A percentile compares a stretch with the other conserved stretches of the same genome.
phyloP scores from a whole-genome alignment of 2,888 invertebrate species.

The Orgyia antiqua region DNA sequence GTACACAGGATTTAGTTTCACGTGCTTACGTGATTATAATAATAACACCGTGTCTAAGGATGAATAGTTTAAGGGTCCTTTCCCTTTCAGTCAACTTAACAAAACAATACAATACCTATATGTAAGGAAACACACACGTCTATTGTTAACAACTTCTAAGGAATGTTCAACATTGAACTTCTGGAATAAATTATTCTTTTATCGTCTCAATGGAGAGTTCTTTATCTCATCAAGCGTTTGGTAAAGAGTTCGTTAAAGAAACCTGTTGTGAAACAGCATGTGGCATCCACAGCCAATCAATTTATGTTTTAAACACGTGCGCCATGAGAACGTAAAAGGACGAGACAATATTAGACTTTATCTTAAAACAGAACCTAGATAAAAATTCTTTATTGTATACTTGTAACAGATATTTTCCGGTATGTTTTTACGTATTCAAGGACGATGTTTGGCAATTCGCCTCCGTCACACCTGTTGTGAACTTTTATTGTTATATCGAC shows the following conservation, averaged over 20 bases:
- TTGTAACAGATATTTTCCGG: too few relatives aligned
- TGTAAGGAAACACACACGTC: conserved; percentile 5
- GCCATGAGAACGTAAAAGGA: background rate
- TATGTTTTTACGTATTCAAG: background rate
- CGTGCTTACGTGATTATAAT: too few relatives aligned
- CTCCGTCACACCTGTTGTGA: conserved; percentile 40
- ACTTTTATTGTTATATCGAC: conserved; percentile 32
- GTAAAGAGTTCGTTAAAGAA: too few relatives aligned
- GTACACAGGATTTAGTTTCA: too few relatives aligned
- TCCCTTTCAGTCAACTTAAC: background rate
- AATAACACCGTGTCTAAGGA: background rate
- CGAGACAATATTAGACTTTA: background rate
- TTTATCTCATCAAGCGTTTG: too few relatives aligned
- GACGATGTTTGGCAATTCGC: conserved; percentile 21
- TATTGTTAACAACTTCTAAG: conserved; percentile 22
- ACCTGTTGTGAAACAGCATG: too few relatives aligned
- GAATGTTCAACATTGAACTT: conserved; percentile 20
- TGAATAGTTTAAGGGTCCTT: background rate
- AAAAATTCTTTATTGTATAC: too few relatives aligned
- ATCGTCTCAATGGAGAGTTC: too few relatives aligned
- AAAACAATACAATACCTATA: background rate
- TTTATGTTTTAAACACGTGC: background rate
- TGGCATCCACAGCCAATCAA: too few relatives aligned
- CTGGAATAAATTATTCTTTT: conserved; percentile 2
- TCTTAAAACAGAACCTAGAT: too few relatives aligned